These are phyloP conservation scores for Trypoxylon attenuatum DNA, from an alignment of 2,888 invertebrate genomes.

Conservation along the genomic window DNA sequence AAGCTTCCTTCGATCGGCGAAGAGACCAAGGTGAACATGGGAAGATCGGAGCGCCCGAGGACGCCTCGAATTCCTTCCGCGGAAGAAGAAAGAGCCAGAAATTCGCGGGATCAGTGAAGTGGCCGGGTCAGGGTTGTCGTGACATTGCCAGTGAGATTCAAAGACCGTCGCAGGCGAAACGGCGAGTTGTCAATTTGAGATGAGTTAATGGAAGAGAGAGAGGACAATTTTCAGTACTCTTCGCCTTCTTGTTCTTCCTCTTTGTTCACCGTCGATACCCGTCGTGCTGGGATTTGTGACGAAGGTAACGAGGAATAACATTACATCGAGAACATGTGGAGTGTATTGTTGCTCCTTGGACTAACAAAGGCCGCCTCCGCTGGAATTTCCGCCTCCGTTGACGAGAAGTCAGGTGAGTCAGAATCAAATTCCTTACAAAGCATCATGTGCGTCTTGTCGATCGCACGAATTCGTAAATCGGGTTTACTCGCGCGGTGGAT, in stretches of 20 bases:
- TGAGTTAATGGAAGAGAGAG: too few species aligned
- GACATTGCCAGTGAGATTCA: too few species aligned
- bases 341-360: conserved; percentile 65
- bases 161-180: neutral
- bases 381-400: conserved; percentile 43
- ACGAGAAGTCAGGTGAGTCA: conserved; percentile 62
- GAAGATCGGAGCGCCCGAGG: too few species aligned
- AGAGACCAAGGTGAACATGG: too few species aligned
- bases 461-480: too few species aligned
- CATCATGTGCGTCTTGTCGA: too few species aligned
- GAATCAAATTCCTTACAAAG: too few species aligned
- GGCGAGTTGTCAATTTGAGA: neutral
- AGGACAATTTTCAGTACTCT: neutral
- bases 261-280: conserved; percentile 5
- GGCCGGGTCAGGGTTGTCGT: too few species aligned
- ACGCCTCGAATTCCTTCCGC: too few species aligned
- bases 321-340: conserved; percentile 69
- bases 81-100: too few species aligned
- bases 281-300: conserved; percentile 25
- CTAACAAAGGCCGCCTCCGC: conserved; percentile 63
- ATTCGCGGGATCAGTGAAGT: neutral
- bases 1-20: too few species aligned
- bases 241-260: neutral
- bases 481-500: too few species aligned
- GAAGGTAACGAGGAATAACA: conserved; percentile 39